Evolutionary conservation across 2,113 vertebrate genomes (phyloP), one percentile per base, ranked within the genome.

Genomic region (Nothobranchius furzeri): DNA sequence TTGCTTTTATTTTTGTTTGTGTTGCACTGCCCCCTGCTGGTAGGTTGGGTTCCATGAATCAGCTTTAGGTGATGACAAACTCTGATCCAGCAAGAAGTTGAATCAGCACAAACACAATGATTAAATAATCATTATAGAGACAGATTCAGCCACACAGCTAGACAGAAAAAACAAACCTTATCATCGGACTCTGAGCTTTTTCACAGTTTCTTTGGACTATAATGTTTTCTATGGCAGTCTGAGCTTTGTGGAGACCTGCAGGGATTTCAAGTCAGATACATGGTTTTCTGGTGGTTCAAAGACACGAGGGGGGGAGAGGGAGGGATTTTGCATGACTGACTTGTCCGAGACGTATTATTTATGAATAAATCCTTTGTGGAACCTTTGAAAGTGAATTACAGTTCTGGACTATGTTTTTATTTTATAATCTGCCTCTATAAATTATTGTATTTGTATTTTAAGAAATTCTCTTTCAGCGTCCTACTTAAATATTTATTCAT

Each of bases 21-120:
- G 13, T 17, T 72, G 13, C 69, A 57, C 54, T 72, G 71, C 78
- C 65, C 64, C 68, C 87, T 87, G 75, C 60, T 83, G 87, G 70
- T 53, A 6, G 12, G n/a, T 12, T 17, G 24, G 43, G n/a, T 24
- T 0, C 40, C 7, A 13, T 0, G 8, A 8, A 20, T 7, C 11
- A 10, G 7, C 12, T 13, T 45, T 1, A n/a, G n/a, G 10, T 25
- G 4, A n/a, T 2, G 60, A 9, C 24, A 9, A 52, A 7, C 35
- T 51, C 8, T 37, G 6, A 40, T 40, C 7, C 37, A 40, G 4
- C 6, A 1, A 40, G 37, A 40, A 30, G 30, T 5, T 40, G 37
- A 40, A 6, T 40, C 37, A 8, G 37, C 37, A 40, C 6, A 40
- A 40, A 40, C 30, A 30, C 30, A 30, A 30, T 30, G 20, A 20